Evolutionary conservation across 2,113 vertebrate species (phyloP).

Genomic region (Psittacula cyanocephala): DNA sequence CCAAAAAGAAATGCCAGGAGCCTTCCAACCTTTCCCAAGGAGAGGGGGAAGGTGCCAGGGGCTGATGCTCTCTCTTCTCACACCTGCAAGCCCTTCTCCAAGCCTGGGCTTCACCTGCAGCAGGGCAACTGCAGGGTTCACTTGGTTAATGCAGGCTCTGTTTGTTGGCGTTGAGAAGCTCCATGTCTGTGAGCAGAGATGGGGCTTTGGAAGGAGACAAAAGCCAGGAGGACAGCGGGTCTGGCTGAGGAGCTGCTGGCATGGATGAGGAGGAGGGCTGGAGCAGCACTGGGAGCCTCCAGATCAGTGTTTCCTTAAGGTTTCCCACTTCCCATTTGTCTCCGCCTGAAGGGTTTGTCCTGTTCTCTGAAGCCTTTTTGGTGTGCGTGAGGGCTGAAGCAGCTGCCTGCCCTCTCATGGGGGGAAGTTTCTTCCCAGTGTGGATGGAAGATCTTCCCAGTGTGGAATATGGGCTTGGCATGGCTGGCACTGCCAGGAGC

Average conservation of each 20-base stretch:
- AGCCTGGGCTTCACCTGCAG: not conserved
- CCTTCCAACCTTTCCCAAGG: not conserved
- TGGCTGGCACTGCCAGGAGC: not conserved
- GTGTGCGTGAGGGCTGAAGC: not conserved
- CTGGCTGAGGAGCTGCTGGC: not conserved
- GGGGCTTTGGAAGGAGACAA: not conserved
- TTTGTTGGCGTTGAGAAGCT: not conserved
- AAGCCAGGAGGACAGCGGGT: accelerated
- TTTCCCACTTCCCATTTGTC: not conserved
- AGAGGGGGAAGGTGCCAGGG: not conserved
- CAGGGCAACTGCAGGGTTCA: not conserved
- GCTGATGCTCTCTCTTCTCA: not conserved
- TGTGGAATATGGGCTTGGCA: accelerated
- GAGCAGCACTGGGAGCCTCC: not conserved
- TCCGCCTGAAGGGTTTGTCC: not conserved
- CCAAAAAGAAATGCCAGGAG: not conserved
- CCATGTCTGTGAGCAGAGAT: not conserved
- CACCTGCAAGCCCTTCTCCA: not conserved
- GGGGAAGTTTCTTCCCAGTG: not conserved
- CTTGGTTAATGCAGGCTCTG: not conserved
- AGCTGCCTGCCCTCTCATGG: not conserved
- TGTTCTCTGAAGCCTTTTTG: not conserved
- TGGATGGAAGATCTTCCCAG: not conserved
- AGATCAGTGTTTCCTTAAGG: not conserved
- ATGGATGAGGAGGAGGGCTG: not conserved